A percentile compares a stretch with the other conserved stretches of the same genome.
phyloP scores from a whole-genome alignment of 2,797 vertebrate species.

The Enteromius unitaeniatus region DNA sequence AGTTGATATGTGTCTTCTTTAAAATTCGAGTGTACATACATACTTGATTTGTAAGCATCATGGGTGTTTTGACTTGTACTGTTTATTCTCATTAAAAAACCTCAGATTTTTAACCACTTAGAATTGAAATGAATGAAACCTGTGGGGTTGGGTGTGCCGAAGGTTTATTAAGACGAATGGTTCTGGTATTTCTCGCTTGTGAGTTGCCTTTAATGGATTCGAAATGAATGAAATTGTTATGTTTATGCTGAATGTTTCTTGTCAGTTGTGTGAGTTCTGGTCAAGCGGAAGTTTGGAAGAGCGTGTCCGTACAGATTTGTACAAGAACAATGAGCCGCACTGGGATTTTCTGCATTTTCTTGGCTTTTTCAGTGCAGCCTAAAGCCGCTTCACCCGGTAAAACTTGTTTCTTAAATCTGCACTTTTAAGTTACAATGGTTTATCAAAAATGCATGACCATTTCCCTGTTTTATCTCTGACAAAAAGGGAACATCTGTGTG shows the following conservation, averaged over 20 bases:
- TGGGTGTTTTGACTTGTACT: background rate
- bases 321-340: slow-evolving; percentile 25
- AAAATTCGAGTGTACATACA: background rate
- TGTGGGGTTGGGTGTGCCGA: background rate
- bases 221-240: background rate
- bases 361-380: background rate
- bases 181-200: background rate
- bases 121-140: background rate
- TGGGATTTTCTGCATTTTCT: slow-evolving; percentile 16
- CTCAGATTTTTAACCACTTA: background rate
- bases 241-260: background rate
- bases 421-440: background rate
- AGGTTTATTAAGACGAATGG: background rate
- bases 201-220: background rate
- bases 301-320: background rate
- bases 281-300: background rate
- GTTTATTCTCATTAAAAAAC: background rate
- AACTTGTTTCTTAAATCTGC: background rate
- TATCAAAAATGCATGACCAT: background rate
- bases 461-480: slow-evolving; percentile 35
- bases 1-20: background rate
- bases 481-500: slow-evolving; percentile 55
- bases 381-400: slow-evolving; percentile 26
- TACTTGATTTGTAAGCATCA: background rate
- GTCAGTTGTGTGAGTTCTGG: background rate